phyloP scores from a whole-genome alignment of 2,797 vertebrate genomes.

The Myotis vivesi region DNA sequence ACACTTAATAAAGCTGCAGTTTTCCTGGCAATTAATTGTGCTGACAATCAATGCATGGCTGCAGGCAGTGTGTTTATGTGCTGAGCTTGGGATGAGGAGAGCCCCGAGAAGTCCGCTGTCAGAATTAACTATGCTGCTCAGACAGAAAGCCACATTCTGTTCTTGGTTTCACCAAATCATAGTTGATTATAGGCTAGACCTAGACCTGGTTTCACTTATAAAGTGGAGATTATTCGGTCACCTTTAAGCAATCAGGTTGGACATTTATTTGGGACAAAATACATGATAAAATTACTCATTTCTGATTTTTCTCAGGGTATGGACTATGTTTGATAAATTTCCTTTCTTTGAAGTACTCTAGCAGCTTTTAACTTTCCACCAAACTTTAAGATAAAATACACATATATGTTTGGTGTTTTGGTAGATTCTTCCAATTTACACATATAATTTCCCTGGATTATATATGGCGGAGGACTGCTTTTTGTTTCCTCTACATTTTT shows the following conservation, averaged over 20 bases:
- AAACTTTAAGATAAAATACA: background rate
- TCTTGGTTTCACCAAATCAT: constrained; percentile 61
- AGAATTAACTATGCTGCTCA: constrained; percentile 63
- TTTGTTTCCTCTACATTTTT: background rate
- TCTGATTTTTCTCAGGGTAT: constrained; percentile 2
- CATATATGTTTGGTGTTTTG: background rate
- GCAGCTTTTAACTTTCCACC: constrained; percentile 7
- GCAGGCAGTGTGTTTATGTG: constrained; percentile 70
- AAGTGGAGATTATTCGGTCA: constrained; percentile 57
- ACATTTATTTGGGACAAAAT: constrained; percentile 54
- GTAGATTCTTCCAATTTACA: background rate
- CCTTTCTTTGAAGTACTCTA: background rate
- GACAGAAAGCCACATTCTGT: constrained; percentile 52
- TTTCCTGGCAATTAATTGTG: constrained; percentile 76
- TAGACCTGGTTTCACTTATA: constrained; percentile 33
- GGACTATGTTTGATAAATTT: constrained; percentile 22
- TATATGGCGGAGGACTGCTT: background rate
- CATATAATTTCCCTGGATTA: constrained; percentile 10
- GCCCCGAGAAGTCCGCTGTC: constrained; percentile 59
- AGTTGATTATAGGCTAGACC: constrained; percentile 47
- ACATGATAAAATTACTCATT: constrained; percentile 36
- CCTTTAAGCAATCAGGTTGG: constrained; percentile 42
- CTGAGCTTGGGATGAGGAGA: constrained; percentile 71
- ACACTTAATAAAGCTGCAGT: constrained; percentile 77
- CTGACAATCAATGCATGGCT: constrained; percentile 68